These are phyloP conservation scores for Caenorhabditis briggsae DNA, from an alignment of 1,140 invertebrate genomes.

Conservation along the genomic window DNA sequence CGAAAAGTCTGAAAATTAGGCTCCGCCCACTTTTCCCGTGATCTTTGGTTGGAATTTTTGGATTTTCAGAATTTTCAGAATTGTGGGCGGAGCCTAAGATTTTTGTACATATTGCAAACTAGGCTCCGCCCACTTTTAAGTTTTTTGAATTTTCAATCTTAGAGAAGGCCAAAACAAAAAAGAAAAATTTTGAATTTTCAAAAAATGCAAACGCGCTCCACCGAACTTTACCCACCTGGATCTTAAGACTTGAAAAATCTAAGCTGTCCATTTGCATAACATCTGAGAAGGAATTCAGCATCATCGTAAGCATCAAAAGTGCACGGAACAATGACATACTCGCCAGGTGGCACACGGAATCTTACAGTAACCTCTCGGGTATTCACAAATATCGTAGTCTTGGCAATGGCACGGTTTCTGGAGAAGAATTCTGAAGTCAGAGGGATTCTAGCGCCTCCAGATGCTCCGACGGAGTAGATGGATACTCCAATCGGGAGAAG, in stretches of 20 bases:
- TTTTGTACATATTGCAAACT: too few species aligned
- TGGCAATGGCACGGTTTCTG: conserved; percentile 25
- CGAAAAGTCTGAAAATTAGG: too few species aligned
- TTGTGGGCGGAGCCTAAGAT: too few species aligned
- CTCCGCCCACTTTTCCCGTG: too few species aligned
- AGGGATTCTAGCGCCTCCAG: not conserved
- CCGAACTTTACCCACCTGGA: not conserved
- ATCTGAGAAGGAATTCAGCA: conserved; percentile 81
- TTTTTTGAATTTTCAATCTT: too few species aligned
- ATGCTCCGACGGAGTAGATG: not conserved
- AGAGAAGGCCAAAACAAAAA: too few species aligned
- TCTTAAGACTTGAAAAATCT: too few species aligned
- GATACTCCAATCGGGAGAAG: conserved; percentile 30
- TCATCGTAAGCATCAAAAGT: conserved; percentile 82
- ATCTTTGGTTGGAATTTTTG: too few species aligned
- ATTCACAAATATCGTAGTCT: conserved; percentile 87
- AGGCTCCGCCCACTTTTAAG: too few species aligned
- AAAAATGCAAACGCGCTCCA: too few species aligned
- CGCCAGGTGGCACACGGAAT: conserved; percentile 81
- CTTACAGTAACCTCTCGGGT: conserved; percentile 91
- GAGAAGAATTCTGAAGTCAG: not conserved
- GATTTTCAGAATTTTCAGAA: too few species aligned
- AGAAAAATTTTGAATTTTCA: too few species aligned
- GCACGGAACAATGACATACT: conserved; percentile 83
- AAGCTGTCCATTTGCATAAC: conserved; percentile 79